These are phyloP conservation scores for Pachyrhynchus sulphureomaculatus DNA, from an alignment of 1,140 invertebrate species.

Conservation along the genomic window DNA sequence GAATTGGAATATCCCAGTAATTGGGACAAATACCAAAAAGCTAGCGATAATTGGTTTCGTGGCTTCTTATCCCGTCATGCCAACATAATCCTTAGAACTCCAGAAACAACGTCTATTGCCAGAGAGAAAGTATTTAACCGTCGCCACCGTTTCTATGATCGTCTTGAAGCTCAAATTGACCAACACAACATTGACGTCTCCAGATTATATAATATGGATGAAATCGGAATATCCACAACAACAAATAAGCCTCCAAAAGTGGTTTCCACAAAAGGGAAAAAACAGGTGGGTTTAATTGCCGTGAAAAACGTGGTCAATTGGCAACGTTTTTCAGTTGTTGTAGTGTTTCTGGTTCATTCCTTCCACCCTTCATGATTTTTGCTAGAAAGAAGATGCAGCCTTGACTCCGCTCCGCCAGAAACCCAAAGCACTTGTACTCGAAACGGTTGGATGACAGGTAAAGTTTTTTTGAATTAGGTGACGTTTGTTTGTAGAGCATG, in stretches of 20 bases:
- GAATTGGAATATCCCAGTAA: not conserved
- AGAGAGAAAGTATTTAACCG: conserved; percentile 21
- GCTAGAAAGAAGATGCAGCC: conserved; percentile 19
- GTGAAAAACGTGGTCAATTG: conserved; percentile 41
- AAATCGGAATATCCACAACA: too few species aligned
- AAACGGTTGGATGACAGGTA: conserved; percentile 38
- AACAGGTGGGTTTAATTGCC: not conserved
- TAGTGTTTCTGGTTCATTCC: conserved; percentile 24
- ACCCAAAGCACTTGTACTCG: conserved; percentile 23
- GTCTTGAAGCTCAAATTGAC: conserved; percentile 35
- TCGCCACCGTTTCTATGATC: too few species aligned
- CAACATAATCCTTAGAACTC: conserved; percentile 40
- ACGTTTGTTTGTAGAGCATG: conserved; percentile 26
- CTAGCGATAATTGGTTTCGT: not conserved
- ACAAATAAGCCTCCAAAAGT: too few species aligned
- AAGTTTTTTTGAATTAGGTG: conserved; percentile 13
- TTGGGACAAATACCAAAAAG: not conserved
- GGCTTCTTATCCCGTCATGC: conserved; percentile 38
- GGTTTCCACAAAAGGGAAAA: too few species aligned
- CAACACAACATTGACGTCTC: conserved; percentile 40
- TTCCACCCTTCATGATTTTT: conserved; percentile 5
- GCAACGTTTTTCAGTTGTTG: conserved; percentile 34
- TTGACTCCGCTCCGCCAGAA: conserved; percentile 29
- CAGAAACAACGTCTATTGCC: conserved; percentile 44
- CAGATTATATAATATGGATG: not conserved